Conservation (phyloP, 2,797 vertebrate genomes). For the Sphenopsis melanotis region DNA sequence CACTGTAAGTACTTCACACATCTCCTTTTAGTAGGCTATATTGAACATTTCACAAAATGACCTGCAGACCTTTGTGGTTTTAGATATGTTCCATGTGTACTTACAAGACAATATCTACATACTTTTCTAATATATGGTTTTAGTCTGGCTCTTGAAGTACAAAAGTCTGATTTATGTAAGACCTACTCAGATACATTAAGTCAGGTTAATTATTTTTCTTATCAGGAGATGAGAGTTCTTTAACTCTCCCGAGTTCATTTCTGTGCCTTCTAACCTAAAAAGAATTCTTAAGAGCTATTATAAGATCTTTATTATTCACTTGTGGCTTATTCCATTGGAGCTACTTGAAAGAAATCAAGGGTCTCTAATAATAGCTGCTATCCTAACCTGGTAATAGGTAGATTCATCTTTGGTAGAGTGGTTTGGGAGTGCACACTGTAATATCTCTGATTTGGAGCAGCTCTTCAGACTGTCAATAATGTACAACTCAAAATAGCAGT, state of each 20-base stretch:
- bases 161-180: slow-evolving; percentile 75
- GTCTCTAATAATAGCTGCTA: slow-evolving; percentile 72
- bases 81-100: slow-evolving; percentile 54
- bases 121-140: slow-evolving; percentile 66
- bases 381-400: slow-evolving; percentile 74
- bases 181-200: slow-evolving; percentile 75
- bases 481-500: slow-evolving; percentile 64
- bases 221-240: slow-evolving; percentile 73
- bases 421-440: slow-evolving; percentile 63
- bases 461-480: slow-evolving; percentile 73
- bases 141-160: slow-evolving; percentile 72
- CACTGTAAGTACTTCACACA: slow-evolving; percentile 89
- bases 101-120: slow-evolving; percentile 68
- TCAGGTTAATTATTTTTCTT: slow-evolving; percentile 81
- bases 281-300: slow-evolving; percentile 79
- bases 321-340: slow-evolving; percentile 75
- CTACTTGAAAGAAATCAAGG: slow-evolving; percentile 75
- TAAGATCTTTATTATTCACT: slow-evolving; percentile 81
- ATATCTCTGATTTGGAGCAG: slow-evolving; percentile 70
- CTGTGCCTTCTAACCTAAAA: slow-evolving; percentile 70
- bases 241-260: slow-evolving; percentile 77
- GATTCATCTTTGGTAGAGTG: slow-evolving; percentile 72
- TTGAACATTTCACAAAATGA: slow-evolving; percentile 65
- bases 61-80: slow-evolving; percentile 49
- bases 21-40: slow-evolving; percentile 46